Percentiles rank a stretch among this genome's conserved stretches.
These are phyloP conservation scores for Gallinago media DNA, from an alignment of 2,113 vertebrate species.

Conservation along the genomic window DNA sequence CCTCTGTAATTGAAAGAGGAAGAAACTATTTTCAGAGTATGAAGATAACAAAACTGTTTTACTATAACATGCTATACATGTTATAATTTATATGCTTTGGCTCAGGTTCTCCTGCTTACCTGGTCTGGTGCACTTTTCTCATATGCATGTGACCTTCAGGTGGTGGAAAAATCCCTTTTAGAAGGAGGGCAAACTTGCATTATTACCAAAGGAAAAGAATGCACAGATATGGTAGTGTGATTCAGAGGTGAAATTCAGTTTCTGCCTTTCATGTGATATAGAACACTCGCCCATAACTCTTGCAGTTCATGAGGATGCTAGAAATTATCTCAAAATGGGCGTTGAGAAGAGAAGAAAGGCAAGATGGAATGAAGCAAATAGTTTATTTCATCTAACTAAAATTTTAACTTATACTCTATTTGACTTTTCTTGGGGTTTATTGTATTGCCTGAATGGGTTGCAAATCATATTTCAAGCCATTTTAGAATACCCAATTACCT, in stretches of 20 bases:
- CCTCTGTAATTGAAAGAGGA: conserved; percentile 58
- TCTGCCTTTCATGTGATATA: conserved; percentile 41
- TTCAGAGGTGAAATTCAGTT: conserved; percentile 46
- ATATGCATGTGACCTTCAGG: neutral
- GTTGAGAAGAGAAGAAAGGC: neutral
- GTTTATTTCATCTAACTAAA: neutral
- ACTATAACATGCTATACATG: neutral
- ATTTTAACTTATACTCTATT: neutral
- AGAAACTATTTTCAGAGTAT: conserved; percentile 51
- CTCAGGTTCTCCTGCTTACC: conserved; percentile 38
- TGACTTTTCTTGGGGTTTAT: neutral
- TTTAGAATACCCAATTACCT: neutral
- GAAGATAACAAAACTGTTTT: conserved; percentile 60
- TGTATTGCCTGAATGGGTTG: neutral
- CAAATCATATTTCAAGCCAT: neutral
- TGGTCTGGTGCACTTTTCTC: neutral
- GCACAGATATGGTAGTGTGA: neutral
- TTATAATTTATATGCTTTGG: conserved; percentile 32
- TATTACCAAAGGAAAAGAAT: neutral
- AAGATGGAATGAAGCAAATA: neutral
- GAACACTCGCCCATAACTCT: conserved; percentile 1
- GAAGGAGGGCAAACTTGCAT: neutral
- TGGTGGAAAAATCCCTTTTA: conserved; percentile 11
- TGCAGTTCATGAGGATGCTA: conserved; percentile 13
- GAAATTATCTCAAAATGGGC: conserved; percentile 18